Base-by-base conservation (phyloP, 2,888 invertebrate genomes). In the Smittia sp. region DNA sequence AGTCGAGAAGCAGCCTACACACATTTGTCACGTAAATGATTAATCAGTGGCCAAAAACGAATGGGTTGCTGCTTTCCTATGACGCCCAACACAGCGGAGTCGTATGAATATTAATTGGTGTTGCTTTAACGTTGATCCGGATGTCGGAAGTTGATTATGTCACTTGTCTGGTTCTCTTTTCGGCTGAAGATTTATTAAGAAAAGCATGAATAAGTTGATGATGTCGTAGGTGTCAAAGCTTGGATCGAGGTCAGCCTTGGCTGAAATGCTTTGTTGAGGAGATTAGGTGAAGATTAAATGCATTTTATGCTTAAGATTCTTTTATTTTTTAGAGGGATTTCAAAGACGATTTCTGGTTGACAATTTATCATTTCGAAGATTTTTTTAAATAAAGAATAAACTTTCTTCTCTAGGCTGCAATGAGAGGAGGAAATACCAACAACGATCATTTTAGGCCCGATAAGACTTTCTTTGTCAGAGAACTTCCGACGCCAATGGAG, bases 101-200 rank as follows among this genome's bases (percentile, higher is more conserved):
- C 54, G 69, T 52, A 52, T 69, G 27, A 54, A 52, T 69, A 69
- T 69, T 69, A 54, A 69, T 69, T 69, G 54, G 25, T 52, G n/a
- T 52, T 18, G 20, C 25, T 67, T 69, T 41, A 27, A 9, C 69
- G 54, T 69, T 69, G 27, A 69, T 69, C 69, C 69, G 69, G 69
- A 69, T 69, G 69, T 69, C 69, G 69, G 69, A 69, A 69, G 69
- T 69, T 18, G 52, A 69, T 69, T 69, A 54, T 69, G 69, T 69
- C 52, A 69, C 52, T 69, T 24, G 32, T n/a, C 13, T 54, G 69
- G 15, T 54, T 27, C n/a, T 65, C 32, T 18, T 66, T 18, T 66
- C 32, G 27, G n/a, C 32, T 15, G 66, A 66, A 63, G 20, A 32
- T 66, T 66, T 38, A 68, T 46, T 11, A 41, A 24, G 25, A 46